These are phyloP conservation scores for Zele albiditarsus DNA, from an alignment of 2,888 invertebrate species.

Conservation along the genomic window DNA sequence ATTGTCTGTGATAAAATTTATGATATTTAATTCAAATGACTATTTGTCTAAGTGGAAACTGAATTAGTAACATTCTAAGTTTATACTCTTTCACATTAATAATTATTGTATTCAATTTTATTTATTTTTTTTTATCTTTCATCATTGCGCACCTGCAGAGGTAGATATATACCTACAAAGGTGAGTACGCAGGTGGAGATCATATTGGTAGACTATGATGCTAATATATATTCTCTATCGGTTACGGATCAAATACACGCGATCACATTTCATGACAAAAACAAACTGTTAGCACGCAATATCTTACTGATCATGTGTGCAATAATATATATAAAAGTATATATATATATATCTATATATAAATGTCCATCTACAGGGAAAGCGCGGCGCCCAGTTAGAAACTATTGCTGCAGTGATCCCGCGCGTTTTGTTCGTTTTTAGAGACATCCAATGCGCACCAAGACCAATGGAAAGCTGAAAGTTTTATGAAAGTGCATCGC, in stretches of 20 bases:
- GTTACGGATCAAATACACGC: slow-evolving; percentile 6
- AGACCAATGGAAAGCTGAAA: slow-evolving; percentile 69
- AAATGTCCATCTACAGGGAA: slow-evolving; percentile 18
- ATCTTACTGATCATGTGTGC: neutral
- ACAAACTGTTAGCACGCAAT: neutral
- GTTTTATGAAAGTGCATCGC: slow-evolving; percentile 70
- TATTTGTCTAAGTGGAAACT: too few relatives aligned
- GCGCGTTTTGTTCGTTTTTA: slow-evolving; percentile 51
- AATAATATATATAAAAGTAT: neutral
- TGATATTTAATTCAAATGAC: too few relatives aligned
- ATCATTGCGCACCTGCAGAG: neutral
- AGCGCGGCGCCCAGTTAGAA: slow-evolving; percentile 35
- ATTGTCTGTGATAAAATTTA: too few relatives aligned
- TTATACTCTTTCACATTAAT: neutral
- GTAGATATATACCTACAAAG: neutral
- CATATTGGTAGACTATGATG: neutral
- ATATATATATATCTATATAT: neutral
- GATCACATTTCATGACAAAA: slow-evolving; percentile 7
- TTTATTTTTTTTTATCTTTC: neutral
- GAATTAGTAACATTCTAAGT: neutral
- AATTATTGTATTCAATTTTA: neutral
- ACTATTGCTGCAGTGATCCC: slow-evolving; percentile 51
- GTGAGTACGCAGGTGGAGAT: slow-evolving; percentile 1
- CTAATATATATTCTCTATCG: slow-evolving; percentile 3
- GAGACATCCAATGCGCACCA: slow-evolving; percentile 52